Base-by-base conservation (phyloP, 2,888 invertebrate genomes). In the Leptinotarsa tumamoca region DNA sequence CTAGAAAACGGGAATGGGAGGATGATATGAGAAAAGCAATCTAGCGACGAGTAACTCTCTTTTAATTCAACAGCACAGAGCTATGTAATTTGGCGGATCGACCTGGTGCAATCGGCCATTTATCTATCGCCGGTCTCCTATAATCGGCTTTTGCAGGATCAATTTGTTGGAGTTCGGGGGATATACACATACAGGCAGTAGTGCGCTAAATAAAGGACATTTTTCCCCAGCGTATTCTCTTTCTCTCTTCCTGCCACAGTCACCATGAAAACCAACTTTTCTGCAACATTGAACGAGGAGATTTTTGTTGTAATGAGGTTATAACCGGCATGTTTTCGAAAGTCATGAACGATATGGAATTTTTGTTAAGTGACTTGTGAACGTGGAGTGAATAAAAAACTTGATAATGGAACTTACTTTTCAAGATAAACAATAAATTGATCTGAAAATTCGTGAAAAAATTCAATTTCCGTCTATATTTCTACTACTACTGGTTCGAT, bases 51-150 rank as follows among this genome's bases (percentile, higher is more conserved):
- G 15, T 52, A 52, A 52, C 43, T 43, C 52, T 52, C 52, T 52
- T 52, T 52, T n/a, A 52, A 52, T 52, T 17, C 52, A 52, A 52
- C 52, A 52, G 52, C 52, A 52, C 52, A 52, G 52, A n/a, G 52
- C n/a, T n/a, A 52, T 52, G 52, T 52, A 52, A 52, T 52, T 52
- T 52, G 52, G 52, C n/a, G 52, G 17, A 52, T 52, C 52, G n/a
- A 52, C 15, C 52, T 52, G 52, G 52, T 15, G n/a, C 52, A 52
- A 52, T 52, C 52, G n/a, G 52, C 52, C 52, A 52, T 52, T 52
- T n/a, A 52, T 52, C 52, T n/a, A 52, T 52, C 17, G 52, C 52
- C 52, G 52, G 52, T 52, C 52, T 52, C 52, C 52, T 52, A 52
- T 52, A 52, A 52, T 52, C 52, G 52, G 52, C n/a, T 17, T 52